These are phyloP conservation scores for Heliocidaris erythrogramma DNA, from an alignment of 35 echinoderm and acorn worm genomes.

Conservation along the genomic window DNA sequence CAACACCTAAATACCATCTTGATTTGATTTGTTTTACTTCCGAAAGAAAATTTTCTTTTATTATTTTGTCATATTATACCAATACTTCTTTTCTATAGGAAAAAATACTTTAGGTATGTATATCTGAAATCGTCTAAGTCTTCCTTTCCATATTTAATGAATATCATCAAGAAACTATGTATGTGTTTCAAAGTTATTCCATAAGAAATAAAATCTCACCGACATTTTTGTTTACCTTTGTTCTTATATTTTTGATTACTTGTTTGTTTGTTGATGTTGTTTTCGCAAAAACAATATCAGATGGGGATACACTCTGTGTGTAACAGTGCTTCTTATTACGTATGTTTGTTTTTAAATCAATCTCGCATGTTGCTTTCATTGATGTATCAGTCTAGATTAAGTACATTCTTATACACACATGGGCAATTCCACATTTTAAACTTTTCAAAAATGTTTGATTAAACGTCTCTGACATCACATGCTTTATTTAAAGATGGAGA, in stretches of 20 bases:
- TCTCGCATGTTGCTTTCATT: no score
- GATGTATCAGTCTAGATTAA: no score
- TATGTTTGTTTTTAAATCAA: no score
- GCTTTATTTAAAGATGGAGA: no score
- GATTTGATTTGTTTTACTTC: background rate
- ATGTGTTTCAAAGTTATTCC: background rate
- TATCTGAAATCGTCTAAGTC: background rate
- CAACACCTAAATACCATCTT: background rate
- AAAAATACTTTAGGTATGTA: background rate
- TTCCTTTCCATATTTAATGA: background rate
- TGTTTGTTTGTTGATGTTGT: background rate
- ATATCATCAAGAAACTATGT: background rate
- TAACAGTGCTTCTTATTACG: no score
- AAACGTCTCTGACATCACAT: no score
- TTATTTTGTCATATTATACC: background rate
- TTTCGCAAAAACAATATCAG: no score
- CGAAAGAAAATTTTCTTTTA: background rate
- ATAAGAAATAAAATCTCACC: background rate
- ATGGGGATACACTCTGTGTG: no score
- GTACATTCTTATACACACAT: no score
- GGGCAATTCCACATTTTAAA: no score
- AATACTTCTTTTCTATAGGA: background rate
- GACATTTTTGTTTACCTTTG: background rate
- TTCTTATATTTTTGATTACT: background rate
- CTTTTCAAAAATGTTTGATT: no score